Evolutionary conservation across 2,113 vertebrate genomes (phyloP).

Genomic region (Stigmatopora nigra): DNA sequence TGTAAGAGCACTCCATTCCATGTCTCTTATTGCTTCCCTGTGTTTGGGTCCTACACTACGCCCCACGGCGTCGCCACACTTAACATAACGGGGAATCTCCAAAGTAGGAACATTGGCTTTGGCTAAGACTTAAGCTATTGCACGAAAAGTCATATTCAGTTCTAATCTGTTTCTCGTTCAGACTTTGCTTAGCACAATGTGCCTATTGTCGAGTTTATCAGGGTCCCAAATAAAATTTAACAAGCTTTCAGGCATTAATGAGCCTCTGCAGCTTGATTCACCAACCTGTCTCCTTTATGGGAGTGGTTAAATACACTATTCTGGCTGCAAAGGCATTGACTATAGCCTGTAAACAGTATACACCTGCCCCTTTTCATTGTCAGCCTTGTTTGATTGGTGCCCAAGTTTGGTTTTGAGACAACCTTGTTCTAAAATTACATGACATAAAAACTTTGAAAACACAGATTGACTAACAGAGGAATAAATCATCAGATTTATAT

Average conservation of each 20-base stretch:
- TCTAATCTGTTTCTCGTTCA: constrained; percentile 11
- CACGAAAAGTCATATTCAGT: constrained; percentile 18
- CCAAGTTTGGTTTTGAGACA: not conserved
- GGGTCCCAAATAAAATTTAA: constrained; percentile 36
- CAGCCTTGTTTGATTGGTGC: too few species aligned
- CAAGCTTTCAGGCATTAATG: constrained; percentile 28
- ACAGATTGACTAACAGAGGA: not conserved
- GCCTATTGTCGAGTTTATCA: constrained; percentile 16
- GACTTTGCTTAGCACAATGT: constrained; percentile 21
- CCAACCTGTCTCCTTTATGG: constrained; percentile 48
- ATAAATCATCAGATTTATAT: not conserved
- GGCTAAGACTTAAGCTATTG: not conserved
- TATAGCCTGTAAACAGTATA: constrained; percentile 24
- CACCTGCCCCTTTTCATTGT: too few species aligned
- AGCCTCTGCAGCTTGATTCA: constrained; percentile 37
- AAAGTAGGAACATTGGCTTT: not conserved
- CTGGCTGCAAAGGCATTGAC: constrained; percentile 18
- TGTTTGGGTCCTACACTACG: too few species aligned
- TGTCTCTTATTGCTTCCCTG: too few species aligned
- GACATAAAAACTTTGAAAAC: not conserved
- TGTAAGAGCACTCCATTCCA: too few species aligned
- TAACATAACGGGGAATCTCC: not conserved
- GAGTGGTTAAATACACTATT: constrained; percentile 38
- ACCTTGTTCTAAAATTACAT: not conserved
- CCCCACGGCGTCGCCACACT: too few species aligned